A percentile compares a stretch with the other conserved stretches of the same genome.
These are phyloP conservation scores for Onchidella celtica DNA, from an alignment of 2,888 invertebrate species.

Conservation along the genomic window DNA sequence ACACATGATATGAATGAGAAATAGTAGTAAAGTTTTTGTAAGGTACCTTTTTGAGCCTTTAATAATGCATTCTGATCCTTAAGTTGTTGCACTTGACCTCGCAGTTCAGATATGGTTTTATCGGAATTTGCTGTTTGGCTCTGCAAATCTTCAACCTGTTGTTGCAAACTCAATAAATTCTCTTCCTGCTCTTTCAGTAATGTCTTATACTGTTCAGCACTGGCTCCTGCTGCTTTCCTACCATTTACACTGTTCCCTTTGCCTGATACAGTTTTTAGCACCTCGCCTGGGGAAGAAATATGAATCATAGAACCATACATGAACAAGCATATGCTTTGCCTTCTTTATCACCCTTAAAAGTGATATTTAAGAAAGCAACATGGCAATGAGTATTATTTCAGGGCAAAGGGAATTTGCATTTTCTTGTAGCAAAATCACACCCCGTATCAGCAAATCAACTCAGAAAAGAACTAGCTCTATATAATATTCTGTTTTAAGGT, in stretches of 20 bases:
- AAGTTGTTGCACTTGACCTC: constrained; percentile 87
- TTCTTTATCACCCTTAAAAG: no score
- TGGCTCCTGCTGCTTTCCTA: constrained; percentile 1
- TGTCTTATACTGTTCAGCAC: constrained; percentile 29
- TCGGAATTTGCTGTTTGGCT: constrained; percentile 62
- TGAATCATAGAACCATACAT: no score
- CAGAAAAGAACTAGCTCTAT: no score
- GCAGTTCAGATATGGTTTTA: constrained; percentile 85
- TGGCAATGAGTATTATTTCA: no score
- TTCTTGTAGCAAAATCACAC: no score
- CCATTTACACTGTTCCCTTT: constrained; percentile 60
- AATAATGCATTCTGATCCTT: constrained; percentile 93
- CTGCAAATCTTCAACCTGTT: constrained; percentile 70
- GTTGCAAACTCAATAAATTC: constrained; percentile 70
- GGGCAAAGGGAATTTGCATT: no score
- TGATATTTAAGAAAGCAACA: no score
- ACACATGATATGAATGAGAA: no score
- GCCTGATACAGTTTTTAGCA: constrained; percentile 78
- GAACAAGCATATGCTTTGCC: no score
- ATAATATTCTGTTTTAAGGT: no score
- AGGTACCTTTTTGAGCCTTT: constrained; percentile 81
- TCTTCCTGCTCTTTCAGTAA: constrained; percentile 73
- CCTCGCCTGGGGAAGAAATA: constrained; percentile 73
- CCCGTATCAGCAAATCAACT: no score
- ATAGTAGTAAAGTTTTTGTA: no score